Evolutionary conservation across 1,140 invertebrate species (phyloP).

Genomic region (Telenomus remus): DNA sequence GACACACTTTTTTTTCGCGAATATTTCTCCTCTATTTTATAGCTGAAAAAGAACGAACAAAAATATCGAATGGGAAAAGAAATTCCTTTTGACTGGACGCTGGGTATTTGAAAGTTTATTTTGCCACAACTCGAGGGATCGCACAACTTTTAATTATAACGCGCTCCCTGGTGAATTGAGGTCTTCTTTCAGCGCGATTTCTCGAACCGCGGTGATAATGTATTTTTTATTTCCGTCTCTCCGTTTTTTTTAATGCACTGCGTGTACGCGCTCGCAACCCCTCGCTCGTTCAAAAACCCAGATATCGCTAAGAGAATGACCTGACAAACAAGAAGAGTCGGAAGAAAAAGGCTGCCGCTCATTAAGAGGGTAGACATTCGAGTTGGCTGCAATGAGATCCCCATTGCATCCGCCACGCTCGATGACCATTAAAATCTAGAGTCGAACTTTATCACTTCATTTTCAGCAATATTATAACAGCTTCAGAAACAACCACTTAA

Average conservation of each 20-base stretch:
- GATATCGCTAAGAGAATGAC: constrained; percentile 43
- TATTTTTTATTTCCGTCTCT: constrained; percentile 10
- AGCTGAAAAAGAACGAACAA: not conserved
- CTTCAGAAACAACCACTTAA: not conserved
- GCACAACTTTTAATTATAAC: constrained; percentile 43
- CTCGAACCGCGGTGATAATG: constrained; percentile 16
- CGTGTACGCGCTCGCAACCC: constrained; percentile 7
- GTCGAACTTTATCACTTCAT: constrained; percentile 34
- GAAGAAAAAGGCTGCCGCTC: constrained; percentile 45
- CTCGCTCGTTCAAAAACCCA: constrained; percentile 25
- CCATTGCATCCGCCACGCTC: constrained; percentile 25
- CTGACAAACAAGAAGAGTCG: constrained; percentile 30
- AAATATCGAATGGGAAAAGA: constrained; percentile 6
- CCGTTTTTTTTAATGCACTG: constrained; percentile 10
- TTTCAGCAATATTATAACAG: not conserved
- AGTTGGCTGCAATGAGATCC: constrained; percentile 33
- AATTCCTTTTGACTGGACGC: not conserved
- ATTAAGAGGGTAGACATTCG: constrained; percentile 45
- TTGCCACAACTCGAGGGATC: constrained; percentile 11
- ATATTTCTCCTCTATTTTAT: not conserved
- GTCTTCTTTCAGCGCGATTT: constrained; percentile 6
- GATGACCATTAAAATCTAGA: constrained; percentile 39
- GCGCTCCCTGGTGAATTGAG: constrained; percentile 16
- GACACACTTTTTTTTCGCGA: no score
- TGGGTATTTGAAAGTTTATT: constrained; percentile 27